Percentiles rank a stretch among this genome's conserved stretches.
Evolutionary conservation across 2,888 invertebrate genomes (phyloP).

Genomic region (Drosophila acutilabella): DNA sequence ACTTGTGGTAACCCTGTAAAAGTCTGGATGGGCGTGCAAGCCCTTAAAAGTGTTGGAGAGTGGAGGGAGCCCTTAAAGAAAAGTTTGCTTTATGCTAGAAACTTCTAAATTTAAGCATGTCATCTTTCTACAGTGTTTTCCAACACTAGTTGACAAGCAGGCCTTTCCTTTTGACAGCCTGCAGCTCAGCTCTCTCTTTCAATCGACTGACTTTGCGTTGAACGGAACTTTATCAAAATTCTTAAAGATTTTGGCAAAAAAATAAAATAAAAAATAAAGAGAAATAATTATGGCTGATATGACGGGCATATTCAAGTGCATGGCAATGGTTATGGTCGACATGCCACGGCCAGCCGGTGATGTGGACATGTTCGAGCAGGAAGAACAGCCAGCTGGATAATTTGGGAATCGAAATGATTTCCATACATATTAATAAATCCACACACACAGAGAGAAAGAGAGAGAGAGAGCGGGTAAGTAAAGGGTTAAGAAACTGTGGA

Average conservation of each 20-base stretch:
- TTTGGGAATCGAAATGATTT: constrained; percentile 4
- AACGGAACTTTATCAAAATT: constrained; percentile 12
- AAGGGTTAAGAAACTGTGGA: neutral
- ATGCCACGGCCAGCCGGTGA: too few relatives aligned
- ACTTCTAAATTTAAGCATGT: too few relatives aligned
- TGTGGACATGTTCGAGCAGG: too few relatives aligned
- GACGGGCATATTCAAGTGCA: constrained; percentile 62
- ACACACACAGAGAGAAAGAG: too few relatives aligned
- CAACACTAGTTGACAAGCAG: too few relatives aligned
- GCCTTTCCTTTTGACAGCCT: too few relatives aligned
- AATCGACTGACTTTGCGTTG: too few relatives aligned
- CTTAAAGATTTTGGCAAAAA: neutral
- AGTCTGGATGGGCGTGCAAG: neutral
- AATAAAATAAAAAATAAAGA: neutral
- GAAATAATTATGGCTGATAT: constrained; percentile 49
- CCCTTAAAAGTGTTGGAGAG: too few relatives aligned
- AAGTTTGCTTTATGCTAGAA: too few relatives aligned
- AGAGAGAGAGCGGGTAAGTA: constrained; percentile 1
- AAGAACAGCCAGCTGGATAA: neutral
- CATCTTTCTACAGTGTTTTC: too few relatives aligned
- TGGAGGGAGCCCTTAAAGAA: too few relatives aligned
- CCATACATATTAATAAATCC: constrained; percentile 33
- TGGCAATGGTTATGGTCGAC: constrained; percentile 45
- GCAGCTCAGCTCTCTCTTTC: too few relatives aligned
- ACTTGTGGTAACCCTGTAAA: constrained; percentile 14